Conservation (phyloP, 1,140 invertebrate genomes). For the Eriosoma lanigerum region DNA sequence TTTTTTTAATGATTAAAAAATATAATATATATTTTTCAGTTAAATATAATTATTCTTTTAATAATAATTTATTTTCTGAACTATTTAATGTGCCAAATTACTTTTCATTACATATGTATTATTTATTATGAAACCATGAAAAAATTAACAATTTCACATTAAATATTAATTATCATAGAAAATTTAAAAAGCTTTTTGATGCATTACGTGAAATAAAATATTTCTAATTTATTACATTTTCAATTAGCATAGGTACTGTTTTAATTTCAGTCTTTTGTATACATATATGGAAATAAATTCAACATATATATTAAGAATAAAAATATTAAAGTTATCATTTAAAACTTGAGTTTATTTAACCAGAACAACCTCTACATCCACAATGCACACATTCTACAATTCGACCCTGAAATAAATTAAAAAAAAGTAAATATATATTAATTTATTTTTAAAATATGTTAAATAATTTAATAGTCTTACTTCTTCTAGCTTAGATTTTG, state of each 20-base stretch:
- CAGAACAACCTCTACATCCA: conserved; percentile 94
- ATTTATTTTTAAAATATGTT: background rate
- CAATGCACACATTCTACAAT: conserved; percentile 98
- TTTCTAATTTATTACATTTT: background rate
- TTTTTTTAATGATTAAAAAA: too few species aligned
- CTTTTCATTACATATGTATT: too few species aligned
- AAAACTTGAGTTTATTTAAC: conserved; percentile 59
- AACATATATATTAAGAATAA: background rate
- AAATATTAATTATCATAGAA: too few species aligned
- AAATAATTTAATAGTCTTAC: conserved; percentile 59
- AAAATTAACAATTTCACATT: too few species aligned
- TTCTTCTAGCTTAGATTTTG: conserved; percentile 97
- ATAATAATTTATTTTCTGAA: too few species aligned
- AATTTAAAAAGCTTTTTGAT: too few species aligned
- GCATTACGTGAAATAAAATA: too few species aligned
- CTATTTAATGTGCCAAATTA: too few species aligned
- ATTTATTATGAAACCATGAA: too few species aligned
- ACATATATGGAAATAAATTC: conserved; percentile 14
- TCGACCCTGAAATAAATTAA: conserved; percentile 71
- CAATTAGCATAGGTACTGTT: conserved; percentile 25
- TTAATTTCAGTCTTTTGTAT: conserved; percentile 26
- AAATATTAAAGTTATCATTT: conserved; percentile 17
- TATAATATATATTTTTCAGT: too few species aligned
- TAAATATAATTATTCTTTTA: too few species aligned
- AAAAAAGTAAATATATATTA: conserved; percentile 49